A percentile compares a stretch with the other conserved stretches of the same genome.
Evolutionary conservation across 2,888 invertebrate genomes (phyloP).

Genomic region (Athetis lepigone): DNA sequence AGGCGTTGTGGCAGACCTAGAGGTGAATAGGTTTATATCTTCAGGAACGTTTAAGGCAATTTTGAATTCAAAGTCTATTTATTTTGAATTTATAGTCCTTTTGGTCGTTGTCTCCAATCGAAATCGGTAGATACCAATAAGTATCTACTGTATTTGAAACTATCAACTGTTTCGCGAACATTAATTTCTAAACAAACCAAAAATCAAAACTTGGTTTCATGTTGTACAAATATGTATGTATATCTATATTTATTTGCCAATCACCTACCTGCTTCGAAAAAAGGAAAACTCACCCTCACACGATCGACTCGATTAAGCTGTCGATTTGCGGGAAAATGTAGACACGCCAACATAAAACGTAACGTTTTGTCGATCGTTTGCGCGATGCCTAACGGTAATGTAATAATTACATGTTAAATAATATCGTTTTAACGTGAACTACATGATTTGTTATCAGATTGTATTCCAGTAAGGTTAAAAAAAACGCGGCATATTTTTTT

Average conservation of each 20-base stretch:
- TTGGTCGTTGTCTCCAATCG: neutral
- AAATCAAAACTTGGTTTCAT: constrained; percentile 1
- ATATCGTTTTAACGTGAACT: constrained; percentile 14
- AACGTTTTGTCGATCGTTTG: constrained; percentile 41
- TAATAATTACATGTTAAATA: constrained; percentile 32
- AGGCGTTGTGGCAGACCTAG: constrained; percentile 12
- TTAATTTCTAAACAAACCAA: neutral
- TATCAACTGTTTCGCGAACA: neutral
- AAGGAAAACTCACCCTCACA: constrained; percentile 16
- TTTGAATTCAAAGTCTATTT: constrained; percentile 15
- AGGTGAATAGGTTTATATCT: constrained; percentile 15
- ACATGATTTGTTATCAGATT: constrained; percentile 10
- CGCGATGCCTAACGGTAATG: constrained; percentile 23
- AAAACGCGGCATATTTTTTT: constrained; percentile 11
- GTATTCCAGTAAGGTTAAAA: neutral
- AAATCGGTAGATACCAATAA: neutral
- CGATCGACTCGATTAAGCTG: constrained; percentile 46
- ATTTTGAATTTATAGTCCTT: too few relatives aligned
- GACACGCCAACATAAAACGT: constrained; percentile 45
- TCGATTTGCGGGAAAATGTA: constrained; percentile 43
- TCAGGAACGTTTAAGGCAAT: constrained; percentile 1
- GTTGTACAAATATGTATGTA: constrained; percentile 8
- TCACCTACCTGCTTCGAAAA: constrained; percentile 4
- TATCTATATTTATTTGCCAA: neutral
- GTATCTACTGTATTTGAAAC: neutral